Conservation (phyloP, 2,888 invertebrate species). For the Steinernema hermaphroditum region DNA sequence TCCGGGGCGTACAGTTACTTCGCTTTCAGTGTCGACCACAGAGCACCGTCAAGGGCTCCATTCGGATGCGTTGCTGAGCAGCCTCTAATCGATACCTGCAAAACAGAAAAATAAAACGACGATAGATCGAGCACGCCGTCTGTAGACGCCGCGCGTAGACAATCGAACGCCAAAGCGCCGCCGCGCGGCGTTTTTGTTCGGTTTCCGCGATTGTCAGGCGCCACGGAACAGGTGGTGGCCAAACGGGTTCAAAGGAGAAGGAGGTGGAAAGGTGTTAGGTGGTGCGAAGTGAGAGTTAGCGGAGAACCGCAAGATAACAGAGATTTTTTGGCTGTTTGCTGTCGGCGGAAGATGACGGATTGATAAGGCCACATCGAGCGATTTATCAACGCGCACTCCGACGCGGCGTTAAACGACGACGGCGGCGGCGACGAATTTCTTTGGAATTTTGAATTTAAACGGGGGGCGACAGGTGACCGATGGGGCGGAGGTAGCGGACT, state of each 20-base stretch:
- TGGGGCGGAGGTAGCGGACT: background rate
- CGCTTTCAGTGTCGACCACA: constrained; percentile 18
- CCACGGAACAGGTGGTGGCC: background rate
- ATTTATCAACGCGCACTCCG: background rate
- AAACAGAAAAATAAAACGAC: constrained; percentile 4
- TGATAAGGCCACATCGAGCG: constrained; percentile 1
- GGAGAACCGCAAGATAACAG: background rate
- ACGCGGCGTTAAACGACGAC: background rate
- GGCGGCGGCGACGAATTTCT: background rate
- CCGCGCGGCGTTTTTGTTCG: background rate
- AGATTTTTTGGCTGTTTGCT: background rate
- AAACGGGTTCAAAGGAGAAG: background rate
- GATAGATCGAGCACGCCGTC: background rate
- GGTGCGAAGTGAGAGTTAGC: background rate
- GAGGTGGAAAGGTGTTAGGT: background rate
- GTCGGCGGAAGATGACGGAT: constrained; percentile 6
- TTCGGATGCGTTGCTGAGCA: constrained; percentile 25
- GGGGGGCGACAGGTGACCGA: background rate
- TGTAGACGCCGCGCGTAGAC: background rate
- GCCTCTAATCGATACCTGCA: constrained; percentile 26
- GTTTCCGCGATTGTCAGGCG: background rate
- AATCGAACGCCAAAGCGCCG: background rate
- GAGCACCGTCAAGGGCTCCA: constrained; percentile 28
- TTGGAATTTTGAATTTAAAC: constrained; percentile 3
- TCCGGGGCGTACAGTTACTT: constrained; percentile 6